Evolutionary conservation across 2,113 vertebrate species (phyloP).

Genomic region (Ursus arctos): DNA sequence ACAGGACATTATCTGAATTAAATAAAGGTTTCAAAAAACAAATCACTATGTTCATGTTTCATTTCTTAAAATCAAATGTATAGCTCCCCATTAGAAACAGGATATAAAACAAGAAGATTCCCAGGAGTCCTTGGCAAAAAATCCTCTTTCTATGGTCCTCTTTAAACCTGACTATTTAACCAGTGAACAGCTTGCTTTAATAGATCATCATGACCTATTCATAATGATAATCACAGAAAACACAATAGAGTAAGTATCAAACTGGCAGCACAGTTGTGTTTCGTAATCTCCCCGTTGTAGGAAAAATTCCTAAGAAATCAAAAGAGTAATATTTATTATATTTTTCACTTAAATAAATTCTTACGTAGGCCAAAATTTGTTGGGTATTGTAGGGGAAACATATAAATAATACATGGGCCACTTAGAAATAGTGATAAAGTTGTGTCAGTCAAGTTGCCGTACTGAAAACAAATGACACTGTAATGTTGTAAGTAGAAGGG

Average conservation of each 20-base stretch:
- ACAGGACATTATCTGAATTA: slow-evolving; percentile 54
- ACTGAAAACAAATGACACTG: background rate
- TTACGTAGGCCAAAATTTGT: background rate
- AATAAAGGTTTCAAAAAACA: background rate
- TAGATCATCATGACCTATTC: background rate
- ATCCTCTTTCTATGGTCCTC: background rate
- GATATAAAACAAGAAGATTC: background rate
- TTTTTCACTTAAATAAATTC: background rate
- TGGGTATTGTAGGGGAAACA: background rate
- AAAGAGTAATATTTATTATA: background rate
- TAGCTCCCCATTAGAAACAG: background rate
- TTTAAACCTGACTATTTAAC: slow-evolving; percentile 14
- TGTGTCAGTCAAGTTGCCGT: background rate
- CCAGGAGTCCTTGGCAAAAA: background rate
- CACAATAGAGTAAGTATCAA: background rate
- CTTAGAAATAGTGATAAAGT: background rate
- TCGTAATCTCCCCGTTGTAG: background rate
- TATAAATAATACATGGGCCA: background rate
- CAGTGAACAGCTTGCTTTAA: background rate
- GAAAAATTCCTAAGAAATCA: background rate
- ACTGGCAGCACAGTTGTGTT: background rate
- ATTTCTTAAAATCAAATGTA: background rate
- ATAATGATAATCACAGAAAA: background rate
- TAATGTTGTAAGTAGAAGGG: background rate
- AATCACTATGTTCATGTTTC: background rate